phyloP scores from a whole-genome alignment of 2,888 invertebrate genomes.

The Chrysomela aeneicollis region DNA sequence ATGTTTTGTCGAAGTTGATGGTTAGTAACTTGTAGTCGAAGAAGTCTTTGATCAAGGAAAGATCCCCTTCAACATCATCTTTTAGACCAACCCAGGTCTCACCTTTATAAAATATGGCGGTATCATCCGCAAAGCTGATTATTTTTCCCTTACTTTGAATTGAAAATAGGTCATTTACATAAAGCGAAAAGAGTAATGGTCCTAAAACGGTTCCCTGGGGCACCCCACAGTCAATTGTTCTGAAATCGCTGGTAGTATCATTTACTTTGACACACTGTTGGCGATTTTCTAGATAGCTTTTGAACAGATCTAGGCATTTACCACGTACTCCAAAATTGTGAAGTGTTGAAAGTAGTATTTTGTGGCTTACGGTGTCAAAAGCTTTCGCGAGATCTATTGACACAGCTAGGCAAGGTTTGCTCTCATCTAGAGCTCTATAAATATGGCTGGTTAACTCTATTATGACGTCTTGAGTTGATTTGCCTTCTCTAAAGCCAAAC shows the following conservation, averaged over 20 bases:
- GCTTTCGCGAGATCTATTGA: conserved; percentile 17
- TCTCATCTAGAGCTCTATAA: conserved; percentile 8
- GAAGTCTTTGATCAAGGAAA: not conserved
- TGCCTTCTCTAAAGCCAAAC: conserved; percentile 20
- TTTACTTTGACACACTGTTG: not conserved
- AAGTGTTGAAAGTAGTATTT: not conserved
- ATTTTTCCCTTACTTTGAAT: not conserved
- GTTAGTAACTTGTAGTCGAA: not conserved
- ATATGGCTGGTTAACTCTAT: not conserved
- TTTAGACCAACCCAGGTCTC: not conserved
- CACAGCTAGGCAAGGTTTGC: conserved; percentile 4
- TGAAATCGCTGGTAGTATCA: not conserved
- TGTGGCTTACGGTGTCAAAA: conserved; percentile 17
- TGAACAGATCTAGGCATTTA: conserved; percentile 4
- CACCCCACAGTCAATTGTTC: not conserved
- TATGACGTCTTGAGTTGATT: conserved; percentile 18
- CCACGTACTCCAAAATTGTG: conserved; percentile 3
- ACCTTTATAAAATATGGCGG: not conserved
- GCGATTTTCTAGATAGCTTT: not conserved
- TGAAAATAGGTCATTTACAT: not conserved
- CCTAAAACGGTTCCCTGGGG: conserved; percentile 15
- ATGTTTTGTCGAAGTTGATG: conserved; percentile 2
- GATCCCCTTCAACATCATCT: not conserved
- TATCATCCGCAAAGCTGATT: conserved; percentile 4
- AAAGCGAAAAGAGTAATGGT: not conserved